Percentiles rank a stretch among this genome's conserved stretches.
These are phyloP conservation scores for Magallana angulata DNA, from an alignment of 1,140 invertebrate genomes.

Conservation along the genomic window DNA sequence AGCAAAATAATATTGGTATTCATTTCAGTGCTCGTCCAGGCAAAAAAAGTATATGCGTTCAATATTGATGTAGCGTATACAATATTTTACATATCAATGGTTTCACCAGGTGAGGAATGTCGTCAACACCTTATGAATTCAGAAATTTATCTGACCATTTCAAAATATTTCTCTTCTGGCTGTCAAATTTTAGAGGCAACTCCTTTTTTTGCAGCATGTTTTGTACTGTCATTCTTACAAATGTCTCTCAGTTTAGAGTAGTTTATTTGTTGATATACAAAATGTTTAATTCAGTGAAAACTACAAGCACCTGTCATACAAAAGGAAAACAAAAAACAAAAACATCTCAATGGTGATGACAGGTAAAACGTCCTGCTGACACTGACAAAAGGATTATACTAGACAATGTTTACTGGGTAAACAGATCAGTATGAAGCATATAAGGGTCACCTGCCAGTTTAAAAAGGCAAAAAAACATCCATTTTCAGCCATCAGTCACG, in stretches of 20 bases:
- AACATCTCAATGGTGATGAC: not conserved
- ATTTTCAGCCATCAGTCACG: not conserved
- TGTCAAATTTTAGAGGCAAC: no score
- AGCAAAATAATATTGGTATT: no score
- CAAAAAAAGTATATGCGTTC: no score
- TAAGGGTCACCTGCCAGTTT: not conserved
- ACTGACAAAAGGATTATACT: not conserved
- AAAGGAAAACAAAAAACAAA: not conserved
- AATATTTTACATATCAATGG: no score
- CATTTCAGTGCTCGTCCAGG: no score
- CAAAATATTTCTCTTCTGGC: no score
- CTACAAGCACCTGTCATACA: conserved; percentile 12
- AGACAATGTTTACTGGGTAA: not conserved
- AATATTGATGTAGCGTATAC: no score
- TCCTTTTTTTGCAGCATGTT: no score
- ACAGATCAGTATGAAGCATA: not conserved
- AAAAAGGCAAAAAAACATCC: not conserved
- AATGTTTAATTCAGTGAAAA: not conserved
- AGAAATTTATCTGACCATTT: no score
- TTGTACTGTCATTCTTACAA: not conserved
- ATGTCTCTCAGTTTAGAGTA: not conserved
- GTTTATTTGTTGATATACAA: conserved; percentile 3
- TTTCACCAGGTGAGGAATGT: no score
- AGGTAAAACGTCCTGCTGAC: not conserved
- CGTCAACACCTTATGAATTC: no score